phyloP scores from a whole-genome alignment of 2,113 vertebrate species.

The Larimichthys polyactis region DNA sequence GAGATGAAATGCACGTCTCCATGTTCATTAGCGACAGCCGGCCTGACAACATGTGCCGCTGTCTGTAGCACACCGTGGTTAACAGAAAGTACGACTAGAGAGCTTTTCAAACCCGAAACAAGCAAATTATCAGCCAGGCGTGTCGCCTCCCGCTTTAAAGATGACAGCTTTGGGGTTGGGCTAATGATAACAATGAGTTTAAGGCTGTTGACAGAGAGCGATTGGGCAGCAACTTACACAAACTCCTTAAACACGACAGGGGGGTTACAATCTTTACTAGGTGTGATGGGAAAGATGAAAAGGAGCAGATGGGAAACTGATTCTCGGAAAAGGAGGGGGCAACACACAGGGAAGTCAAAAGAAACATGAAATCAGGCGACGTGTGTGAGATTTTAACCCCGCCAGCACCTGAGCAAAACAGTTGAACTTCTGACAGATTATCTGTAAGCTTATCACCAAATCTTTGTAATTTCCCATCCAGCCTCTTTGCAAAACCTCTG shows the following conservation, averaged over 20 bases:
- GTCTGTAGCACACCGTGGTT: slow-evolving; percentile 15
- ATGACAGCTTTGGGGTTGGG: slow-evolving; percentile 24
- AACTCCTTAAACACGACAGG: slow-evolving; percentile 47
- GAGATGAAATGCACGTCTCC: not conserved
- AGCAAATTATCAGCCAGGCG: slow-evolving; percentile 38
- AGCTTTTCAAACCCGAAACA: slow-evolving; percentile 43
- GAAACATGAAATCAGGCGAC: not conserved
- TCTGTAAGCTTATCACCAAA: not conserved
- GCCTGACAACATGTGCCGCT: not conserved
- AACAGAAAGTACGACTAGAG: slow-evolving; percentile 28
- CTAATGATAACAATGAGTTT: slow-evolving; percentile 61
- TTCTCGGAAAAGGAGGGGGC: not conserved
- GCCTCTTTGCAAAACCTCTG: not conserved
- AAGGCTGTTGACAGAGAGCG: slow-evolving; percentile 56
- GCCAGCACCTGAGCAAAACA: not conserved
- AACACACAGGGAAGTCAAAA: not conserved
- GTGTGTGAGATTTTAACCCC: not conserved
- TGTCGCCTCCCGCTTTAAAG: slow-evolving; percentile 31
- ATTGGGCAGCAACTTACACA: slow-evolving; percentile 38
- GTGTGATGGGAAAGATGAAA: slow-evolving; percentile 20
- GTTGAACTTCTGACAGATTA: not conserved
- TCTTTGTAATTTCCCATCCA: slow-evolving; percentile 27
- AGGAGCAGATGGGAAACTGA: slow-evolving; percentile 14
- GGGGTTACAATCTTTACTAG: slow-evolving; percentile 26
- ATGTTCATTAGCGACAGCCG: not conserved